Evolutionary conservation across 2,888 invertebrate species (phyloP), one percentile per base, ranked within the genome.

Genomic region (Phrixothrix hirtus): DNA sequence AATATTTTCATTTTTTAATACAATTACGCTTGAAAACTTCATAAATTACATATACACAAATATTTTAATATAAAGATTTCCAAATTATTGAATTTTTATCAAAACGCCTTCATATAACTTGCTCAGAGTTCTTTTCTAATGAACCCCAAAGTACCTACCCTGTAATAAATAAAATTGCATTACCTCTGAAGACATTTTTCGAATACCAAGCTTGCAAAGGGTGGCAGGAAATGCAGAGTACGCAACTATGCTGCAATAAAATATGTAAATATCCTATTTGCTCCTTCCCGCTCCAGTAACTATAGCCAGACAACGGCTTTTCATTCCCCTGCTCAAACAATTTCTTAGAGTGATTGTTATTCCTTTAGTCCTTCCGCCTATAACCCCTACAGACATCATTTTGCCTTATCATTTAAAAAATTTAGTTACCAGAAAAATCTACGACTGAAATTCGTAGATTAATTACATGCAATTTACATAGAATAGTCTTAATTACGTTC

Each of bases 261-360:
- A 68, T 69, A 70, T 69, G 70, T 66, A 70, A 70, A 70, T 70
- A 65, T 60, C 59, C 67, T 64, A 66, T 67, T 66, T 66, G 64
- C 66, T 64, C 67, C 64, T 66, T 66, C 61, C 43, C 65, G 60
- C 57, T 61, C 57, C 57, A 63, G 63, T 66, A 65, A 64, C 62
- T 64, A 51, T 53, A 64, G 63, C 64, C 64, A 57, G 61, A 60
- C 63, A 57, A 61, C 55, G 54, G 58, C 56, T 37, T 56, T 62
- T 55, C 62, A 38, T 38, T 57, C 57, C 62, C 61, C 59, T 53
- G 51, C 57, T 55, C 57, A 61, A 58, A 60, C 62, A 61, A 61
- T 62, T 62, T 62, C 61, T 62, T 55, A 57, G 55, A 60, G 44
- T 47, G 56, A 56, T 53, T 56, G 59, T 63, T 60, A 61, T 61